Evolutionary conservation across 1,140 invertebrate genomes (phyloP), one percentile per base, ranked within the genome.

Genomic region (Akabosia matsudoensis): DNA sequence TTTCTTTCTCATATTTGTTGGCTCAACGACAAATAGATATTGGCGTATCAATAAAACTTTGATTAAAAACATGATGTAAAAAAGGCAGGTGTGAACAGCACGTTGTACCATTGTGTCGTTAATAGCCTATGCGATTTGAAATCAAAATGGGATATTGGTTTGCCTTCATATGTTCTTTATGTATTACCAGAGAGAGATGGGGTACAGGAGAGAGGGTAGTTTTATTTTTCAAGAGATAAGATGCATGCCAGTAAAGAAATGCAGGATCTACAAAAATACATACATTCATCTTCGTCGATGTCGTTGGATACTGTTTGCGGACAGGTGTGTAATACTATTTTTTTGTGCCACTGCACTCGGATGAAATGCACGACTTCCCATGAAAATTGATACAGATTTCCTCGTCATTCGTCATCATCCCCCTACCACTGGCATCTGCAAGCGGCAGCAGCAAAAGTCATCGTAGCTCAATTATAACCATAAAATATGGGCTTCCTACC

Each of bases 371-470:
- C 61, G 61, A 67, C 61, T 67, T 67, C 61, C 61, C 61, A 67
- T 67, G 61, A 67, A 67, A 67, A 67, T 67, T 67, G 61, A 67
- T 67, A 67, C 61, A 67, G 61, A 67, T 67, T 67, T 67, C 61
- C 61, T 67, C 61, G 61, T 67, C 61, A 31, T 67, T 30, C 61
- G 28, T 30, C 10, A 30, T 7, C 13, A 30, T 30, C 28, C 31
- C 61, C 13, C 31, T 30, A 67, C 31, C 61, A 67, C 31, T 30
- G 30, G 26, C 61, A 67, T 67, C 28, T 67, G 61, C 30, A 67
- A 67, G 61, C 10, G 22, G 61, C 61, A 30, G 61, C 61, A 31
- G 61, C 61, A 67, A 31, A 67, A 67, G 61, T 67, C 26, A 22
- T 31, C 61, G 61, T 67, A 67, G 61, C 61, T 67, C 61, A 67